Base-by-base conservation (phyloP, 2,797 vertebrate genomes). In the Sebastes jordani region DNA sequence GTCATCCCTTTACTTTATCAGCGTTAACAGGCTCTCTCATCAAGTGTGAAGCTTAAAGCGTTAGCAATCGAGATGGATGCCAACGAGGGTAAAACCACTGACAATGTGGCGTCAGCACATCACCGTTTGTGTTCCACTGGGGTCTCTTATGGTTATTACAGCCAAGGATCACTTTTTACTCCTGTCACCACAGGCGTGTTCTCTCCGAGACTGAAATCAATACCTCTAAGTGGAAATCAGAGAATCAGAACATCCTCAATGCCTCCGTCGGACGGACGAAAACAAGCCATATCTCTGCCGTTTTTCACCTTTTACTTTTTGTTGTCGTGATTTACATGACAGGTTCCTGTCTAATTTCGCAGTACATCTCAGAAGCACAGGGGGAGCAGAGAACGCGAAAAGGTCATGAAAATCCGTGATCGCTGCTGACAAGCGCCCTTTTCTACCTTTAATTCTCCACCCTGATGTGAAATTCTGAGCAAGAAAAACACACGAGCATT, bases 171-270 rank as follows among this genome's bases (percentile, higher is more conserved):
- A 75, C 86, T 90, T 89, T 84, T 85, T 86, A 61, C 71, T 68
- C 85, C 77, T 85, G 90, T 92, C 91, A 93, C 88, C 85, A 89
- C 86, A 82, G 89, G 90, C 85, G 27, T 88, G 84, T 91, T 91
- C 87, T 83, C 79, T 78, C 42, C 49, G 11, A 87, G 84, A 82
- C 66, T 87, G 84, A 90, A 94, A 95, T 96, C 94, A 87, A 95
- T 96, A 92, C 42, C 20, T 86, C 81, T 93, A 93, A 95, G 94
- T 87, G 81, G 86, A 69, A 92, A 93, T 94, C 85, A 84, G 78
- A 89, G 79, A 80, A 85, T 91, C 81, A 29, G 87, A 91, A 76
- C 84, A 84, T 89, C 80, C 81, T 85, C 68, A 64, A 76, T 36
- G 64, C 74, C 84, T 78, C 71, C 46, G 14, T 30, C 4, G 11